Evolutionary conservation across 2,888 invertebrate species (phyloP).

Genomic region (Melipona bicolor): DNA sequence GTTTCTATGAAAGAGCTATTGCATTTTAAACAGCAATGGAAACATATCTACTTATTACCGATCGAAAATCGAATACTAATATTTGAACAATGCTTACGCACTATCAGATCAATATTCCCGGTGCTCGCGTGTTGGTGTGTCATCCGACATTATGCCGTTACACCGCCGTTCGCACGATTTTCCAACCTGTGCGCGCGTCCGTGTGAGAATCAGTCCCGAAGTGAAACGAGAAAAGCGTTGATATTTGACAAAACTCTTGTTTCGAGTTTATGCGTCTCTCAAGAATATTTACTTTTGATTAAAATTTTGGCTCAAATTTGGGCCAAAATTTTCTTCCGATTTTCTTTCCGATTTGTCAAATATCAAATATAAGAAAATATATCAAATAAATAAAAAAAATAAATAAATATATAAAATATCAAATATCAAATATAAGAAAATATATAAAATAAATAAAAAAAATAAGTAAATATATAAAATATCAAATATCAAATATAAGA

Average conservation of each 20-base stretch:
- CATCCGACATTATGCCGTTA: slow-evolving; percentile 5
- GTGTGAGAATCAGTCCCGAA: background rate
- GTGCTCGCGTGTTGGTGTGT: slow-evolving; percentile 6
- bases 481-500: too few species aligned
- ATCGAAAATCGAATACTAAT: slow-evolving; percentile 51
- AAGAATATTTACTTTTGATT: background rate
- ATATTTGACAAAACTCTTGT: background rate
- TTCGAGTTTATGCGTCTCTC: too few species aligned
- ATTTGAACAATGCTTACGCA: slow-evolving; percentile 57
- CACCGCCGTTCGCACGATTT: slow-evolving; percentile 14
- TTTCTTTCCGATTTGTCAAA: too few species aligned
- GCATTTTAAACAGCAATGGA: slow-evolving; percentile 25
- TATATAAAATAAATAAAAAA: too few species aligned
- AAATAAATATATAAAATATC: too few species aligned
- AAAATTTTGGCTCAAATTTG: too few species aligned
- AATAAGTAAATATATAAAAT: too few species aligned
- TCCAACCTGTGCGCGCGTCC: too few species aligned
- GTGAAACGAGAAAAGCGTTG: background rate
- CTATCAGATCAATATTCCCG: slow-evolving; percentile 44
- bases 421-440: too few species aligned
- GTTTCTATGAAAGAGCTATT: background rate
- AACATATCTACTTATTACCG: slow-evolving; percentile 42
- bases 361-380: too few species aligned
- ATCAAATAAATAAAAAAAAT: too few species aligned
- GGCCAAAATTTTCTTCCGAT: too few species aligned